Evolutionary conservation across 92 coral and sea anemone species (phyloP).

Genomic region (Parazoanthus swiftii): DNA sequence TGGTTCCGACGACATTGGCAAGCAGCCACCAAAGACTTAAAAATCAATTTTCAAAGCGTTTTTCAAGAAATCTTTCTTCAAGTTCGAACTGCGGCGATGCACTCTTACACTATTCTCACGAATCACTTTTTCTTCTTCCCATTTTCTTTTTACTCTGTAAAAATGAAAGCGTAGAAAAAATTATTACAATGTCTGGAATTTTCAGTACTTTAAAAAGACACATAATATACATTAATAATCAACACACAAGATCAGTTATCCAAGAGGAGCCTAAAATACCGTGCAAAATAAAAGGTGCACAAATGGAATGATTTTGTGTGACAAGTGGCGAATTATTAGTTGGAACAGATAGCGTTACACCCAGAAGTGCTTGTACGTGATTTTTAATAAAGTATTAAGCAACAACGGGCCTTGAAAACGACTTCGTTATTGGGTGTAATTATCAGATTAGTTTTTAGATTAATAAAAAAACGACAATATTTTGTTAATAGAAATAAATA

Average conservation of each 20-base stretch:
- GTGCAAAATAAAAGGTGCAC: background rate
- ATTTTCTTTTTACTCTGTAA: slow-evolving; percentile 33
- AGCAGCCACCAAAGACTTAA: background rate
- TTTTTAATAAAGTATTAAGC: background rate
- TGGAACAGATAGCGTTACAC: no score
- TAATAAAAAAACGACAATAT: background rate
- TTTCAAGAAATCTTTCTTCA: background rate
- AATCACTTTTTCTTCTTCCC: slow-evolving; percentile 40
- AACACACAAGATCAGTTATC: background rate
- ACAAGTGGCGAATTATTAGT: background rate
- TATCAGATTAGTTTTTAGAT: background rate
- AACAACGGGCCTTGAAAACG: background rate
- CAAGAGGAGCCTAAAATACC: background rate
- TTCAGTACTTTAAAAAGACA: background rate
- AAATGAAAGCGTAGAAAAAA: slow-evolving; percentile 21
- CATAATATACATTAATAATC: background rate
- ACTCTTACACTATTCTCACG: background rate
- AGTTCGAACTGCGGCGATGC: background rate
- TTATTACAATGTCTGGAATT: background rate
- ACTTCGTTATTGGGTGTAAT: background rate
- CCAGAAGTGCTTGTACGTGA: background rate
- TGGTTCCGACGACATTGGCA: background rate
- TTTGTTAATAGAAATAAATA: no score
- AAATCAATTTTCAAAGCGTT: background rate
- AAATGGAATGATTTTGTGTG: background rate